A percentile compares a stretch with the other conserved stretches of the same genome.
Conservation (phyloP, 2,113 vertebrate species). For the Motacilla alba region DNA sequence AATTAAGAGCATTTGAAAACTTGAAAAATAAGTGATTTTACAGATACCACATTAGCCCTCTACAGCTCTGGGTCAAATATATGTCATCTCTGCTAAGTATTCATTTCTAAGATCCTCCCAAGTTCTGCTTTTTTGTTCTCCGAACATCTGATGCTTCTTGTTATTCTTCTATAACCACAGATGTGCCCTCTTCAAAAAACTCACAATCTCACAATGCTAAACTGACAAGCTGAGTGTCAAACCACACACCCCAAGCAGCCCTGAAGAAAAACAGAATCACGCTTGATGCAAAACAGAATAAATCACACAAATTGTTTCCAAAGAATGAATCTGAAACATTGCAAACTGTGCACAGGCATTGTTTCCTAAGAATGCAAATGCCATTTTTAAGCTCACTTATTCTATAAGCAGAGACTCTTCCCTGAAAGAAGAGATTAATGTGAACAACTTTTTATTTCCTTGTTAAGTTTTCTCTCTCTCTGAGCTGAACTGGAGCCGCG, state of each 20-base stretch:
- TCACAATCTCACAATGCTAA: conserved; percentile 58
- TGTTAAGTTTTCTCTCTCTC: not conserved
- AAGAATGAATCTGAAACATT: conserved; percentile 28
- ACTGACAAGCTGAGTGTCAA: conserved; percentile 53
- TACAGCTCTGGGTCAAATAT: not conserved
- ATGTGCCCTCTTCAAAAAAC: conserved; percentile 66
- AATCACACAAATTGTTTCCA: conserved; percentile 45
- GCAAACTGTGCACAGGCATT: not conserved
- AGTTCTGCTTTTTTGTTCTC: conserved; percentile 31
- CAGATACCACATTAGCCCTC: not conserved
- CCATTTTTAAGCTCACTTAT: not conserved
- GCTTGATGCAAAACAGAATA: conserved; percentile 49
- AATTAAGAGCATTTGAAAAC: not conserved
- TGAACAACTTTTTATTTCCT: not conserved
- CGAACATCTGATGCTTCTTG: conserved; percentile 45
- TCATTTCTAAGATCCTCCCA: conserved; percentile 41
- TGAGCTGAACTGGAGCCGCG: not conserved
- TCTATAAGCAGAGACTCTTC: not conserved
- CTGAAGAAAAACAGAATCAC: conserved; percentile 47
- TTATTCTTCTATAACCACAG: conserved; percentile 53
- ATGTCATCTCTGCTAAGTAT: not conserved
- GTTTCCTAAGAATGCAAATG: not conserved
- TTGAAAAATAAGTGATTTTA: not conserved
- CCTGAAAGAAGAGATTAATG: not conserved
- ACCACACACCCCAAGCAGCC: conserved; percentile 45